A percentile compares a stretch with the other conserved stretches of the same genome.
Evolutionary conservation across 2,888 invertebrate genomes (phyloP).

Genomic region (Cartodere bifasciata): DNA sequence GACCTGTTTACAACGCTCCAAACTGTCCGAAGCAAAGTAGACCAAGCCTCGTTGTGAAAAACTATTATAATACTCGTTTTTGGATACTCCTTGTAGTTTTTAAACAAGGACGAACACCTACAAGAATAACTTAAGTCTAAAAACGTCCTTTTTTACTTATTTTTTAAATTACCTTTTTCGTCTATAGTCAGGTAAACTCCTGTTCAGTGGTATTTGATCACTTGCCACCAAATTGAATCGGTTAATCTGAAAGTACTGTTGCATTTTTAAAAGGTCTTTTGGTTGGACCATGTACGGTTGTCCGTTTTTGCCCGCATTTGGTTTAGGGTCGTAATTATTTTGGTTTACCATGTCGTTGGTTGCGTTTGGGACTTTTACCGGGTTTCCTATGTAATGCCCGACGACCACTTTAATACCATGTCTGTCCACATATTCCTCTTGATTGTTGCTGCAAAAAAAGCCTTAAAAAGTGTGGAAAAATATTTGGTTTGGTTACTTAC

Average conservation of each 20-base stretch:
- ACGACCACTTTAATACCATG: slow-evolving; percentile 74
- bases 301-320: slow-evolving; percentile 66
- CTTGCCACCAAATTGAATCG: slow-evolving; percentile 80
- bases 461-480: slow-evolving; percentile 2
- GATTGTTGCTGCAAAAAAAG: slow-evolving; percentile 43
- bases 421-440: slow-evolving; percentile 57
- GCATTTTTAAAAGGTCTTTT: slow-evolving; percentile 62
- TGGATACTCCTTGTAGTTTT: slow-evolving; percentile 52
- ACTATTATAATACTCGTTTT: slow-evolving; percentile 88
- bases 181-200: slow-evolving; percentile 72
- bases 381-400: slow-evolving; percentile 79
- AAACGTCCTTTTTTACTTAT: not conserved
- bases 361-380: slow-evolving; percentile 50
- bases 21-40: slow-evolving; percentile 86
- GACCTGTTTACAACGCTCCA: slow-evolving; percentile 88
- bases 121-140: slow-evolving; percentile 15
- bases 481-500: too few relatives aligned
- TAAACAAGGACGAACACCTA: slow-evolving; percentile 51
- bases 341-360: slow-evolving; percentile 57
- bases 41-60: slow-evolving; percentile 99
- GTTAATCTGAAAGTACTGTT: slow-evolving; percentile 70
- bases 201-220: slow-evolving; percentile 75
- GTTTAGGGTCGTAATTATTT: slow-evolving; percentile 64
- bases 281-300: slow-evolving; percentile 65
- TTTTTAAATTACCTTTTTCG: slow-evolving; percentile 50